A percentile compares a stretch with the other conserved stretches of the same genome.
Evolutionary conservation across 1,140 invertebrate genomes (phyloP).

Genomic region (Maniola jurtina): DNA sequence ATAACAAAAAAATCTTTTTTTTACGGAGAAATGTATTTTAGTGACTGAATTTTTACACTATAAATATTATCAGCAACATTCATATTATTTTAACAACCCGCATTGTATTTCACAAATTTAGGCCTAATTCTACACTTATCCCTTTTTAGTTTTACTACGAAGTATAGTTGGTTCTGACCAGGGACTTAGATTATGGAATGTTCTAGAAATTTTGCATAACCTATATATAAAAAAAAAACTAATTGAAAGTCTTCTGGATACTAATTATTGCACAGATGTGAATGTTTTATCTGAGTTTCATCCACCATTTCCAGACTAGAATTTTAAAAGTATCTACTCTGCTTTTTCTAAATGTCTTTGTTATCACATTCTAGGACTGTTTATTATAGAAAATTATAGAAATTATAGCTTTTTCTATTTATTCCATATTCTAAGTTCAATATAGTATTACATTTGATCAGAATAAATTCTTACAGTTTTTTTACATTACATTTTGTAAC

Average conservation of each 20-base stretch:
- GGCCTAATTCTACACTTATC: constrained; percentile 34
- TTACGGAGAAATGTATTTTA: not conserved
- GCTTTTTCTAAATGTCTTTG: too few relatives aligned
- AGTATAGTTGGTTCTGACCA: constrained; percentile 11
- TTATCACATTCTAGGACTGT: not conserved
- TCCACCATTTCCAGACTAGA: too few relatives aligned
- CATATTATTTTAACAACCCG: constrained; percentile 12
- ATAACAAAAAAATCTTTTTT: not conserved
- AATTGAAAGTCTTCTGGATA: too few relatives aligned
- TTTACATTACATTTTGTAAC: constrained; percentile 1
- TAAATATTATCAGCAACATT: not conserved
- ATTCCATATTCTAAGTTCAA: too few relatives aligned
- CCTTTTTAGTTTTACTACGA: constrained; percentile 26
- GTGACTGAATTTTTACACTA: constrained; percentile 1
- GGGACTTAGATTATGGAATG: not conserved
- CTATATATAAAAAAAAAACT: not conserved
- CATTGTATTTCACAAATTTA: constrained; percentile 28
- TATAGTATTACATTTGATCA: too few relatives aligned
- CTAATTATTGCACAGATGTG: too few relatives aligned
- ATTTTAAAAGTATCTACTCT: too few relatives aligned
- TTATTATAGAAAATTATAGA: not conserved
- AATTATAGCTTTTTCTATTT: too few relatives aligned
- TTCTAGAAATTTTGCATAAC: too few relatives aligned
- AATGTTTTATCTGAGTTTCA: too few relatives aligned
- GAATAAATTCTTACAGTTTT: not conserved